Evolutionary conservation across 2,888 invertebrate genomes (phyloP).

Genomic region (Calliscelio sp.): DNA sequence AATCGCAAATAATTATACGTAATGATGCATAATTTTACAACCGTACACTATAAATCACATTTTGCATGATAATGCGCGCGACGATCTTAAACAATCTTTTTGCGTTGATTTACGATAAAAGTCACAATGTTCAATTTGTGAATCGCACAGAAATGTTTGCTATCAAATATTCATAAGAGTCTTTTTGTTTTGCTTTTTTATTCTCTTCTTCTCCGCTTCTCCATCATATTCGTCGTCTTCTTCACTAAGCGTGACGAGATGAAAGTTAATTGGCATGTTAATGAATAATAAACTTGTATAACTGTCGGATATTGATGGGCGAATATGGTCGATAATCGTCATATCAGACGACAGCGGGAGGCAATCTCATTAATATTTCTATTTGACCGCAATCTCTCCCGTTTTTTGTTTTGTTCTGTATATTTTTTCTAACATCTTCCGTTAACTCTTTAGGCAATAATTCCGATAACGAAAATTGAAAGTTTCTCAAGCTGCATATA

Average conservation of each 20-base stretch:
- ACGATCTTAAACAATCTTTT: conserved; percentile 35
- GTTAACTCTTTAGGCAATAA: conserved; percentile 26
- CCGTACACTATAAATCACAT: conserved; percentile 43
- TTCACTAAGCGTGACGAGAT: conserved; percentile 75
- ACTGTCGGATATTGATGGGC: conserved; percentile 78
- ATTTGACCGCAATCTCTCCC: conserved; percentile 79
- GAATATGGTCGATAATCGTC: conserved; percentile 79
- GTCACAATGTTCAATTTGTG: conserved; percentile 44
- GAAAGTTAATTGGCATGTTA: conserved; percentile 83
- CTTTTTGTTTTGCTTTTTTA: conserved; percentile 34
- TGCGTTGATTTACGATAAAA: conserved; percentile 55
- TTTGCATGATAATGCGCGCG: conserved; percentile 29
- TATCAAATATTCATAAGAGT: conserved; percentile 66
- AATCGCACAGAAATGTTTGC: conserved; percentile 45
- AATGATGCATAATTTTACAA: conserved; percentile 42
- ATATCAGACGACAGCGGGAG: conserved; percentile 76
- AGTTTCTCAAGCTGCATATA: no score
- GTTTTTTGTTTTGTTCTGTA: conserved; percentile 61
- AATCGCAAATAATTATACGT: conserved; percentile 47
- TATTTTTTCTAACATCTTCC: conserved; percentile 38
- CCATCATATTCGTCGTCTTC: conserved; percentile 41
- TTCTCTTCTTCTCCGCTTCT: conserved; percentile 50
- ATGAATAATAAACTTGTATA: conserved; percentile 84
- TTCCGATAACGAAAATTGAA: conserved; percentile 32
- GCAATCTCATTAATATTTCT: conserved; percentile 82